Percentiles rank a stretch among this genome's conserved stretches.
Evolutionary conservation across 2,113 vertebrate genomes (phyloP).

Genomic region (Marmota monax): DNA sequence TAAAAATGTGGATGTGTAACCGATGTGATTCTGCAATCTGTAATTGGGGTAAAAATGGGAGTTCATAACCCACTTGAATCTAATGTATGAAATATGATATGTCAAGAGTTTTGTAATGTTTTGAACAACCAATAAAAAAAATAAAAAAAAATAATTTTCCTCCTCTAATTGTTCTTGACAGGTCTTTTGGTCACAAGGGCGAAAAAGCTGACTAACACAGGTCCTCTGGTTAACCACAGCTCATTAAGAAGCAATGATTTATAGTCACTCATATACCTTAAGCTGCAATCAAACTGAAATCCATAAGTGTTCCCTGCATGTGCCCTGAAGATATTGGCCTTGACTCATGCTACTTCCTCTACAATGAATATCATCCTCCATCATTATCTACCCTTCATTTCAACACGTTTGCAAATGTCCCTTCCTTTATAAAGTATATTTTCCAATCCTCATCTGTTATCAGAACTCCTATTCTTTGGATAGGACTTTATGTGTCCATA

Average conservation of each 20-base stretch:
- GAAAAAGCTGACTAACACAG: neutral
- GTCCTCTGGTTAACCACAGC: neutral
- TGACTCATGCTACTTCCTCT: neutral
- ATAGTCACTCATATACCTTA: neutral
- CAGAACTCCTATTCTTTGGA: neutral
- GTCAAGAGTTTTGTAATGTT: too few species aligned
- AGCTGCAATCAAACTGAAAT: neutral
- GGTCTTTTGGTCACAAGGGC: too few species aligned
- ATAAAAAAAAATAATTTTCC: too few species aligned
- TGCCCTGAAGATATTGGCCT: neutral
- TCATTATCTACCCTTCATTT: neutral
- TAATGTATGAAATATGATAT: too few species aligned
- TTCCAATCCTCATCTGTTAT: neutral
- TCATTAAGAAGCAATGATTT: neutral
- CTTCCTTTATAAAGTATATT: neutral
- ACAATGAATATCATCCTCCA: neutral
- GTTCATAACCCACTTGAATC: too few species aligned
- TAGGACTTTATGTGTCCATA: neutral
- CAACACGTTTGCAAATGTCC: neutral
- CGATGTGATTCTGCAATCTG: too few species aligned
- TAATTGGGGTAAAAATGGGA: too few species aligned
- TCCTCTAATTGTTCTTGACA: too few species aligned
- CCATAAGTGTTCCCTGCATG: neutral
- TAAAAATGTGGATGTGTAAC: too few species aligned
- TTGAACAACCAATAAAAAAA: too few species aligned